A percentile compares a stretch with the other conserved stretches of the same genome.
phyloP scores from a whole-genome alignment of 2,113 vertebrate genomes.

The Motacilla tschutschensis region DNA sequence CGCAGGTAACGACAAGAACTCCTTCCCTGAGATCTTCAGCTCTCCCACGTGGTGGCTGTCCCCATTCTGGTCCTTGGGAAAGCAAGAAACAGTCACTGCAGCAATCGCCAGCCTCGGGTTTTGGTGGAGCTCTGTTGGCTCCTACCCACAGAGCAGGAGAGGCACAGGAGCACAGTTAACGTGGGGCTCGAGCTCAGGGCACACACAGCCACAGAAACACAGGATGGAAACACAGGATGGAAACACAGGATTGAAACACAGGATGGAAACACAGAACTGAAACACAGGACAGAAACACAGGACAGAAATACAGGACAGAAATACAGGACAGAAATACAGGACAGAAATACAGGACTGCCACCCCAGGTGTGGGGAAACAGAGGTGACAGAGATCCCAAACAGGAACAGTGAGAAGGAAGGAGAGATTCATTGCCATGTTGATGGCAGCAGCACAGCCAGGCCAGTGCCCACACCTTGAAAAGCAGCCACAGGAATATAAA shows the following conservation, averaged over 20 bases:
- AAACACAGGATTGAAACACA: background rate
- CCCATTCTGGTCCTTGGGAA: conserved; percentile 81
- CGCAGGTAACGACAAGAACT: conserved; percentile 67
- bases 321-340: too few relatives aligned
- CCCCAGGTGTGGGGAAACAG: background rate
- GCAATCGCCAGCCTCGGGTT: background rate
- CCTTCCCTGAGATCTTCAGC: conserved; percentile 74
- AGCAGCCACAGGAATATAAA: background rate
- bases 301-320: too few relatives aligned
- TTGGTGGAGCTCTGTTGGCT: background rate
- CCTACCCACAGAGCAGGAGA: background rate
- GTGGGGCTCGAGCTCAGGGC: background rate
- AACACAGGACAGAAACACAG: too few relatives aligned
- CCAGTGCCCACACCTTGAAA: background rate
- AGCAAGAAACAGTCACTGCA: background rate
- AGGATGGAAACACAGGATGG: too few relatives aligned
- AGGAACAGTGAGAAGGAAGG: background rate
- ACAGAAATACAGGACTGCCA: background rate
- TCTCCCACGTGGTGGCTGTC: conserved; percentile 80
- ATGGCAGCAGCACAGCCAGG: background rate
- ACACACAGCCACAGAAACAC: background rate
- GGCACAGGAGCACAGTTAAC: fast-evolving
- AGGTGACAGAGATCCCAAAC: background rate
- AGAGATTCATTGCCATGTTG: background rate
- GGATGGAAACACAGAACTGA: too few relatives aligned